A percentile compares a stretch with the other conserved stretches of the same genome.
Evolutionary conservation across 2,797 vertebrate species (phyloP).

Genomic region (Girardinus metallicus): DNA sequence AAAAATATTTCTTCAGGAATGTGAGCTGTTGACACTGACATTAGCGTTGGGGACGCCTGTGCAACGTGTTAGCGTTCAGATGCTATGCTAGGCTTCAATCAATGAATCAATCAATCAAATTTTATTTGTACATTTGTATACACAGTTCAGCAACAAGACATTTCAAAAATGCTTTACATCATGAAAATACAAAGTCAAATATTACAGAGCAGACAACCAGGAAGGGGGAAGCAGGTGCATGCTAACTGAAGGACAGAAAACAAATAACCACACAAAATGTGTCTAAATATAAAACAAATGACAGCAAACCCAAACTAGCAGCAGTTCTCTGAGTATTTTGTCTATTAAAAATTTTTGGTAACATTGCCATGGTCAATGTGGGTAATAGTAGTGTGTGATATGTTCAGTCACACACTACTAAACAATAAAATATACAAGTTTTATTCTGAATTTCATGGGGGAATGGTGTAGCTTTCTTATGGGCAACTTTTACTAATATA

Average conservation of each 20-base stretch:
- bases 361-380: background rate
- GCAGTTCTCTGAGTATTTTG: background rate
- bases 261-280: background rate
- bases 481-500: background rate
- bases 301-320: background rate
- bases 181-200: too few relatives aligned
- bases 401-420: background rate
- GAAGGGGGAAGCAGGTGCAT: background rate
- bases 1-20: too few relatives aligned
- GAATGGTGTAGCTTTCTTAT: background rate
- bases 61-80: too few relatives aligned
- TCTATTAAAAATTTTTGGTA: background rate
- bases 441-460: background rate
- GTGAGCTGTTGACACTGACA: too few relatives aligned
- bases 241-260: background rate
- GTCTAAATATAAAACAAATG: background rate
- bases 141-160: too few relatives aligned
- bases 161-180: too few relatives aligned
- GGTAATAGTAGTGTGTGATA: background rate
- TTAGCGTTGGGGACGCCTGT: too few relatives aligned
- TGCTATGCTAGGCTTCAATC: too few relatives aligned
- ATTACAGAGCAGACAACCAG: background rate
- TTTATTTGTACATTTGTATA: too few relatives aligned
- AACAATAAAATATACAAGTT: background rate
- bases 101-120: too few relatives aligned